Base-by-base conservation (phyloP, 1,140 invertebrate species). In the Cecropterus lyciades region DNA sequence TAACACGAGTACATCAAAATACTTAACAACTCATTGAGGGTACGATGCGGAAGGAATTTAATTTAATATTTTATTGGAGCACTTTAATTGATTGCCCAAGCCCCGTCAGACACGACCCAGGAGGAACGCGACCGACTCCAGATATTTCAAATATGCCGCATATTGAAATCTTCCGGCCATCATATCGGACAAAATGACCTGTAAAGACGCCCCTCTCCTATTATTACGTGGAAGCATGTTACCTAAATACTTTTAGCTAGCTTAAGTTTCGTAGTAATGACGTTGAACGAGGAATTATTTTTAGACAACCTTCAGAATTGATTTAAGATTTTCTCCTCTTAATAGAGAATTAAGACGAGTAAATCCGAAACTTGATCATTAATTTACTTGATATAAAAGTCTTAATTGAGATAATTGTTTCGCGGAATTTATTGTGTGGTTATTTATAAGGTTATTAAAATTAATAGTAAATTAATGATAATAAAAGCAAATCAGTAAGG, bases 91-190 rank as follows among this genome's bases (percentile, higher is more conserved):
- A 81, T 78, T 78, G 69, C 75, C 71, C 27, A 66, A 62, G 73
- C 62, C 67, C 59, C 27, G 51, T 56, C 55, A 70, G 62, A 48
- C 62, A 45, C 62, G 72, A 57, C 62, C 51, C 65, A 55, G 52
- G 51, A 70, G 70, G 76, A 73, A 74, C 72, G 77, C 72, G 73
- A 59, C 67, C 68, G 72, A 67, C 56, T 69, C 62, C 33, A 82
- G 83, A 73, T 85, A 84, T 87, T 87, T 85, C 72, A 87, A 87
- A 79, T 75, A 82, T 75, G 82, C 79, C 65, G 85, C 83, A 84
- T 87, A 87, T 85, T 87, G 76, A 87, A 85, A 84, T 85, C 77
- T 78, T 77, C 65, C 67, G 69, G 63, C 70, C 75, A 72, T 76
- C 80, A 81, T 83, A 79, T 77, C 72, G 73, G 73, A 78, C 69